These are phyloP conservation scores for Clavelina lepadiformis DNA, from an alignment of 23 tunicate species.

Conservation along the genomic window DNA sequence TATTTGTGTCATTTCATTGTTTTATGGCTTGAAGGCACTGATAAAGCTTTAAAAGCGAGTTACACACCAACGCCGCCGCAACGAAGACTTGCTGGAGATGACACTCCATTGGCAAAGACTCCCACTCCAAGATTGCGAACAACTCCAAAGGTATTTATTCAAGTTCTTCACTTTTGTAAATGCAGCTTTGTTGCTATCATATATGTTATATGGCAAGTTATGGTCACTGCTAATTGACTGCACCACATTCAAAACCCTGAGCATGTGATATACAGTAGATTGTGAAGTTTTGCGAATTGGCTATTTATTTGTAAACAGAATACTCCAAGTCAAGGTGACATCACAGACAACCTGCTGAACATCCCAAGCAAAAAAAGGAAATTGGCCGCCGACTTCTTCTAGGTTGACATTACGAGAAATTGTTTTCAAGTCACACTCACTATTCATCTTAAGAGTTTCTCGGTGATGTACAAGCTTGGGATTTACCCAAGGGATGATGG, in stretches of 20 bases:
- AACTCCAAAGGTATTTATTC: conserved; percentile 44
- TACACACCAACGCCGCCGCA: conserved; percentile 77
- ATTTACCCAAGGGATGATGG: too few relatives aligned
- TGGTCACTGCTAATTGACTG: neutral
- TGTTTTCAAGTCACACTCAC: too few relatives aligned
- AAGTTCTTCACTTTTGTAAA: too few relatives aligned
- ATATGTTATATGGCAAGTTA: neutral
- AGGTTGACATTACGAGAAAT: too few relatives aligned
- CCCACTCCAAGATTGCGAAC: conserved; percentile 45
- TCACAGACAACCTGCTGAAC: conserved; percentile 70
- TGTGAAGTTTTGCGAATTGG: too few relatives aligned
- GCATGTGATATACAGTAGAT: too few relatives aligned
- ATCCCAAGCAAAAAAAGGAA: conserved; percentile 54
- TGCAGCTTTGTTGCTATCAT: neutral
- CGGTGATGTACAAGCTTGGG: too few relatives aligned
- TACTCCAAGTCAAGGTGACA: conserved; percentile 29
- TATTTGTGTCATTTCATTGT: neutral
- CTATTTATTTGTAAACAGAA: conserved; percentile 21
- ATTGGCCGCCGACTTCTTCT: conserved; percentile 71
- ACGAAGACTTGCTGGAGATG: conserved; percentile 29
- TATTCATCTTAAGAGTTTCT: too few relatives aligned
- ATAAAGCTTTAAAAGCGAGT: conserved; percentile 56
- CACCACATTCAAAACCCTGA: neutral
- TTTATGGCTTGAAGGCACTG: conserved; percentile 35
- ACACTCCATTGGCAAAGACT: conserved; percentile 70